Percentiles rank a stretch among this genome's conserved stretches.
Evolutionary conservation across 2,113 vertebrate species (phyloP).

Genomic region (Narcine bancroftii): DNA sequence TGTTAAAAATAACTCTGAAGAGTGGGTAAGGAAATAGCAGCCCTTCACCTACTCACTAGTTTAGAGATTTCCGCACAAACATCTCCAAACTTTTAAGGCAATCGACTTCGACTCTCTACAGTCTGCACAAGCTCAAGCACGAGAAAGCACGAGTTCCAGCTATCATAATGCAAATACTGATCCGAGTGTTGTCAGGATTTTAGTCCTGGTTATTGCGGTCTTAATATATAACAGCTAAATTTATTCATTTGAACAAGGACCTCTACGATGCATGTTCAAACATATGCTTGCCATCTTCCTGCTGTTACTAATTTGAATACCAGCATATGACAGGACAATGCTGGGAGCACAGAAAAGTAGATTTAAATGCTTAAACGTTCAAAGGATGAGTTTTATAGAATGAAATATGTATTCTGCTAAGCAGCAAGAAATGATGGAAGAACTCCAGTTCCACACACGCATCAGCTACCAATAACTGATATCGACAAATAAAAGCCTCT

Average conservation of each 20-base stretch:
- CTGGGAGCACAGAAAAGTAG: not conserved
- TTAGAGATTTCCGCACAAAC: not conserved
- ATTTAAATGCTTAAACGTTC: not conserved
- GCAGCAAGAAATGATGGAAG: not conserved
- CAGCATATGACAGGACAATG: not conserved
- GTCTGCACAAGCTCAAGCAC: not conserved
- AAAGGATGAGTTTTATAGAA: not conserved
- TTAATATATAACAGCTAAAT: too few relatives aligned
- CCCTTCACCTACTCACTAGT: not conserved
- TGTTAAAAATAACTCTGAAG: not conserved
- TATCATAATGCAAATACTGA: not conserved
- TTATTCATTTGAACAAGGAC: too few relatives aligned
- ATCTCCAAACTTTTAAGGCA: not conserved
- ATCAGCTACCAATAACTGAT: not conserved
- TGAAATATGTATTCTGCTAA: not conserved
- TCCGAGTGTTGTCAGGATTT: not conserved
- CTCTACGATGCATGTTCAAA: not conserved
- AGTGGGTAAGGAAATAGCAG: not conserved
- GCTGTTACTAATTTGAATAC: not conserved
- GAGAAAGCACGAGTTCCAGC: not conserved
- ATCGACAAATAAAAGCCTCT: not conserved
- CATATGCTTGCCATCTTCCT: too few relatives aligned
- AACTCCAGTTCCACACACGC: not conserved
- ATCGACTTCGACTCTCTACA: not conserved
- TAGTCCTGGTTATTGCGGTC: not conserved